A percentile compares a stretch with the other conserved stretches of the same genome.
These are phyloP conservation scores for Melipona quadrifasciata DNA, from an alignment of 1,140 invertebrate species.

Conservation along the genomic window DNA sequence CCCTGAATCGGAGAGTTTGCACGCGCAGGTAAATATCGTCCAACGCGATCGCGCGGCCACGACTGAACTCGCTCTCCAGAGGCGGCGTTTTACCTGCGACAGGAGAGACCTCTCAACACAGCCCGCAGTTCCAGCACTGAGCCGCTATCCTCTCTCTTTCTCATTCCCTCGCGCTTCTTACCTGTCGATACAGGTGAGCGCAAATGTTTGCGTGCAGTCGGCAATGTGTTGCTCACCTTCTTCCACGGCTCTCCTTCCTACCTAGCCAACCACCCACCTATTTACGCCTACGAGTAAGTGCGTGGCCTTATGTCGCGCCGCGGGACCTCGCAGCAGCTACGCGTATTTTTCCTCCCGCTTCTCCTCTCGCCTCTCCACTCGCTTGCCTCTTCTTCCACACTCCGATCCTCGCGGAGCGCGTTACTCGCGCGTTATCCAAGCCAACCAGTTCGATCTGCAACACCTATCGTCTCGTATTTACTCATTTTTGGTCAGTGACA, in stretches of 20 bases:
- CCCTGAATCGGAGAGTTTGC: constrained; percentile 40
- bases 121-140: constrained; percentile 22
- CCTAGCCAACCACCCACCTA: constrained; percentile 50
- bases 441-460: no score
- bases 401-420: neutral
- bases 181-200: no score
- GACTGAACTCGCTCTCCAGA: constrained; percentile 63
- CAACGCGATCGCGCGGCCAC: constrained; percentile 65
- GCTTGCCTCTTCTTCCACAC: neutral
- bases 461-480: no score
- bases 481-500: no score
- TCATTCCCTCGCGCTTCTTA: no score
- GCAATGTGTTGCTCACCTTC: constrained; percentile 2
- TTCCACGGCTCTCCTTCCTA: constrained; percentile 1
- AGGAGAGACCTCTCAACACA: constrained; percentile 58
- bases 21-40: constrained; percentile 59
- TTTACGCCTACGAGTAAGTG: constrained; percentile 37
- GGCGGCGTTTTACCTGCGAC: constrained; percentile 66
- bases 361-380: neutral
- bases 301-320: constrained; percentile 38
- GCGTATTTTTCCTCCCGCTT: neutral
- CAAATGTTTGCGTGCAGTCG: no score
- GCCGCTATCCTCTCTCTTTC: constrained; percentile 25
- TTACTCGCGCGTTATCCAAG: no score
- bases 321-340: neutral